Base-by-base conservation (phyloP, 2,888 invertebrate genomes). In the Bembecia ichneumoniformis region DNA sequence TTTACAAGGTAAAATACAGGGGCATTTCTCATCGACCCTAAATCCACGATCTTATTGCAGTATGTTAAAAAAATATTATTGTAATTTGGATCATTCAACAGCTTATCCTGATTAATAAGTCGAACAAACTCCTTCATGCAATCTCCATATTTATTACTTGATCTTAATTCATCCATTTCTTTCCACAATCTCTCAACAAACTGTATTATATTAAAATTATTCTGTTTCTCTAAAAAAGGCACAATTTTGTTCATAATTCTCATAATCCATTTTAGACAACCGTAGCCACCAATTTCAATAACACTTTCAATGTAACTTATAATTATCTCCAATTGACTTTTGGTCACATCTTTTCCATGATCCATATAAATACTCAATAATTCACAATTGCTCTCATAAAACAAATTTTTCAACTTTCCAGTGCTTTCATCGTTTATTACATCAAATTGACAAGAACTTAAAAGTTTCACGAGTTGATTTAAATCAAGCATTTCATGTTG, bases 91-190 rank as follows among this genome's bases (percentile, higher is more conserved):
- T 59, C 62, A 15, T 64, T 61, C 35, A 82, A 43, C 44, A 84
- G 40, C 1, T 50, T 52, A 51, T 78, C 71, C 44, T 80, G 71
- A 3, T 71, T 77, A 28, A 87, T 64, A 3, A 88, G 55, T 46
- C 69, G 61, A 3, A 80, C 61, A 67, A 87, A 87, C 54, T 80
- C 75, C 62, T 77, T 61, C 50, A 87, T 77, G 57, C 84, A 83
- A 28, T 66, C 66, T 43, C 70, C 59, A 63, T 86, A 87, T 50
- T 83, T 77, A 49, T 72, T 77, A 55, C 78, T 84, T 0, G 86
- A 78, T 58, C 83, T 83, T n/a, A 87, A 55, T 53, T 82, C 84
- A 53, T 84, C 82, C 54, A 84, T 79, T 57, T 87, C 87, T 49
- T 58, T 74, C 87, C 87, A 87, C 28, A 74, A 64, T 64, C 66